Conservation (phyloP, 2,797 vertebrate species). For the Spizella passerina region DNA sequence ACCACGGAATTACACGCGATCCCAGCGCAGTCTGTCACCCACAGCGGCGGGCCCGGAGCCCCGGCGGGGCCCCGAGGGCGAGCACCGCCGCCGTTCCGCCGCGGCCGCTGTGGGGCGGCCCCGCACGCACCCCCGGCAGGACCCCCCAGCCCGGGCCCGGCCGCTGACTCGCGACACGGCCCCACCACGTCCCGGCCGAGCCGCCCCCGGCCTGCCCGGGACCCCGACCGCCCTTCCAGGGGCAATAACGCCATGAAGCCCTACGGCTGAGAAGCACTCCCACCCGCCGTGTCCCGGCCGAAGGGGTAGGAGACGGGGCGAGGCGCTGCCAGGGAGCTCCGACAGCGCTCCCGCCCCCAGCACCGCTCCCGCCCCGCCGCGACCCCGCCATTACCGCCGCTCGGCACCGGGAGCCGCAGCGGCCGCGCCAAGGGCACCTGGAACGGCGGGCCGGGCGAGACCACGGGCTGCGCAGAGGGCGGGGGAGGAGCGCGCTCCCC, state of each 20-base stretch:
- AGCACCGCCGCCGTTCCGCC: not conserved
- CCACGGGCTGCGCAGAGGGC: not conserved
- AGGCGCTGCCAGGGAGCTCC: not conserved
- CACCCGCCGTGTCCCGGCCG: no score
- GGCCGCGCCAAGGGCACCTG: not conserved
- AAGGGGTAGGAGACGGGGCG: fast-evolving
- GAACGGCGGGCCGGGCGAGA: not conserved
- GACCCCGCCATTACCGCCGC: not conserved
- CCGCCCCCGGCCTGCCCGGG: not conserved
- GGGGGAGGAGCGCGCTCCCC: not conserved
- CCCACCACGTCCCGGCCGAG: no score
- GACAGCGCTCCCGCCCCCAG: fast-evolving
- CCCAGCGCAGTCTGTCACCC: fast-evolving
- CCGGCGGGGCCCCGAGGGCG: not conserved
- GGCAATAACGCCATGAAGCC: not conserved
- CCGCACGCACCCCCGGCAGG: fast-evolving
- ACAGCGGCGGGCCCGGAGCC: not conserved
- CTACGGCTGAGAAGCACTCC: not conserved
- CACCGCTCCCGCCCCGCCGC: fast-evolving
- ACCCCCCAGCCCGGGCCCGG: not conserved
- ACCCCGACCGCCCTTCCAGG: not conserved
- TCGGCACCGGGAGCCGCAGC: not conserved
- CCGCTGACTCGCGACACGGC: no score
- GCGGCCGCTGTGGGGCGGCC: not conserved
- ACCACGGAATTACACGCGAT: not conserved